A percentile compares a stretch with the other conserved stretches of the same genome.
Evolutionary conservation across 2,888 invertebrate species (phyloP).

Genomic region (Hypena proboscidalis): DNA sequence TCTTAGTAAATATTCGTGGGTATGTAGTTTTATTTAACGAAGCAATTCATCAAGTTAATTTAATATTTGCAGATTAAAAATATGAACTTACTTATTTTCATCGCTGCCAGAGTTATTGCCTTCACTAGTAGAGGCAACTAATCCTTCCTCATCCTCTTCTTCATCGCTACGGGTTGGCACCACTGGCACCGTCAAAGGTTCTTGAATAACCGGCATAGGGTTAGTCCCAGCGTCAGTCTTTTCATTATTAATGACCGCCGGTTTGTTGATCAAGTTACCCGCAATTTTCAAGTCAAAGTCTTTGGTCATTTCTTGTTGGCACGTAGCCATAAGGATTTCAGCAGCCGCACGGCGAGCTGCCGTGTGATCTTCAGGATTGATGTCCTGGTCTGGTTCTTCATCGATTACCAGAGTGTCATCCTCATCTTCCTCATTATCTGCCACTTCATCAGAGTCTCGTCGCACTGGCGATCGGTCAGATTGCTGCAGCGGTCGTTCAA

Average conservation of each 20-base stretch:
- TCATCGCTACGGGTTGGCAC: conserved; percentile 80
- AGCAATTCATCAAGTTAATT: neutral
- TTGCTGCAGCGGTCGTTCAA: conserved; percentile 86
- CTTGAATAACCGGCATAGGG: conserved; percentile 81
- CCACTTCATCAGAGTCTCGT: conserved; percentile 84
- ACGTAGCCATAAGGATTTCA: conserved; percentile 84
- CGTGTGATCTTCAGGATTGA: conserved; percentile 64
- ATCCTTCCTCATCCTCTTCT: conserved; percentile 92
- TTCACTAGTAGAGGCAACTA: conserved; percentile 93
- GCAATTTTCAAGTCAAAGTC: conserved; percentile 84
- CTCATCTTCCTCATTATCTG: conserved; percentile 87
- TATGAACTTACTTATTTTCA: conserved; percentile 88
- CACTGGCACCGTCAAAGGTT: conserved; percentile 92
- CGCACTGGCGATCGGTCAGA: conserved; percentile 71
- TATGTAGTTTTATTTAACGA: neutral
- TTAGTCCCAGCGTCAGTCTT: conserved; percentile 78
- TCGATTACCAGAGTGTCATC: conserved; percentile 89
- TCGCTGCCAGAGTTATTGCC: conserved; percentile 94
- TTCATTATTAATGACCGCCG: conserved; percentile 57
- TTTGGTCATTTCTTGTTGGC: conserved; percentile 75
- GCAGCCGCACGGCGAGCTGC: conserved; percentile 85
- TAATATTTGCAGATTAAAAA: neutral
- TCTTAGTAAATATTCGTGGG: neutral
- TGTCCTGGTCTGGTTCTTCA: conserved; percentile 80
- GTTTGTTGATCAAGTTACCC: conserved; percentile 85